Percentiles rank a stretch among this genome's conserved stretches.
These are phyloP conservation scores for Crotophaga sulcirostris DNA, from an alignment of 2,113 vertebrate genomes.

Conservation along the genomic window DNA sequence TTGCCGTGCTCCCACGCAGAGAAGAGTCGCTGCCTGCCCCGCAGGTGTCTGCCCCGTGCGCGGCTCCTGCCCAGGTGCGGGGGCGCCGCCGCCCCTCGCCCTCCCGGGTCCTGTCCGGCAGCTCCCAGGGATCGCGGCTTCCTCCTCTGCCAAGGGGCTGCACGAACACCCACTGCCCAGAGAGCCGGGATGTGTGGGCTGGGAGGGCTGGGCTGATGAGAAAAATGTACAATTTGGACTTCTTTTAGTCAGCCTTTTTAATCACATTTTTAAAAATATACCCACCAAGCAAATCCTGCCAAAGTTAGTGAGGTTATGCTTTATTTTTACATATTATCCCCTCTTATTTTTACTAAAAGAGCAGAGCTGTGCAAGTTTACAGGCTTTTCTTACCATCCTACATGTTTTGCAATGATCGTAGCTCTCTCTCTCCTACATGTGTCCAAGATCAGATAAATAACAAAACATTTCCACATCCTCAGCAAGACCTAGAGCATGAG, in stretches of 20 bases:
- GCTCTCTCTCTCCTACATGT: background rate
- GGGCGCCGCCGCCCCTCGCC: background rate
- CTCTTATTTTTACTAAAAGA: background rate
- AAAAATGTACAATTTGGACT: background rate
- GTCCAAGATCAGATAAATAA: background rate
- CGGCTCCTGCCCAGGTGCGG: background rate
- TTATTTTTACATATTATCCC: background rate
- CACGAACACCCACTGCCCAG: background rate
- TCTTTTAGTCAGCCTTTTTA: background rate
- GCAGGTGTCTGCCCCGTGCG: fast-evolving
- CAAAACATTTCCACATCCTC: background rate
- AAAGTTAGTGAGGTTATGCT: background rate
- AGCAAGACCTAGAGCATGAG: background rate
- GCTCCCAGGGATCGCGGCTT: background rate
- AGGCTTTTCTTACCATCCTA: background rate
- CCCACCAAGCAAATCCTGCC: background rate
- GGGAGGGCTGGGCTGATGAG: background rate
- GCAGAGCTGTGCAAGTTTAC: background rate
- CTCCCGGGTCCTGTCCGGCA: background rate
- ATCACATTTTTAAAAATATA: background rate
- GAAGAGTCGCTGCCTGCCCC: background rate
- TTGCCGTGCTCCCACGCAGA: background rate
- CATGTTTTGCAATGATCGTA: background rate
- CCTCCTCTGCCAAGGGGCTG: background rate
- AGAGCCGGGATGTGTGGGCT: no score